Base-by-base conservation (phyloP, 1,140 invertebrate genomes). In the Ceratina calcarata region DNA sequence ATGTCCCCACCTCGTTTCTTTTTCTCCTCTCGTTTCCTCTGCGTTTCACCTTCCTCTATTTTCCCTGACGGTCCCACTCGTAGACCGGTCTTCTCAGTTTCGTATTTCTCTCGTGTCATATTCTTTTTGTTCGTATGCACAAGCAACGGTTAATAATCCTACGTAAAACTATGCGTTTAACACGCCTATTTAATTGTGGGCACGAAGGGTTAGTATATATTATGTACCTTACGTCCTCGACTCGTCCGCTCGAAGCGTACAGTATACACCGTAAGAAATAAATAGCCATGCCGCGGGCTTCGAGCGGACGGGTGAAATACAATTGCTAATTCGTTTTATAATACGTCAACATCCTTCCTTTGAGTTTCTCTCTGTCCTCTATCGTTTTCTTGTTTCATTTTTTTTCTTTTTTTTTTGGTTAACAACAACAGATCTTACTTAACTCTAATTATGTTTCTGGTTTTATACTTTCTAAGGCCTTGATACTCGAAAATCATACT, bases 381-480 rank as follows among this genome's bases (percentile, higher is more conserved):
- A 75, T 65, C 78, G 62, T 79, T 78, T 71, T 72, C 73, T 71
- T 45, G 27, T 66, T 84, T 70, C 37, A 45, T 68, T 79, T 78
- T 71, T 72, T 78, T 71, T 37, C 27, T 65, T 83, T 70, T 71
- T 80, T 81, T 77, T 85, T 85, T 84, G 66, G 70, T 87, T 86
- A 87, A 89, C 86, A 89, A 90, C 87, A 90, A 89, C 84, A 84
- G 76, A 86, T 45, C 88, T 90, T 88, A 89, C 79, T 86, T 83
- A 86, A 85, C 32, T 73, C 87, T 89, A 90, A 78, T 86, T 90
- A 88, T 90, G 89, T 90, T 90, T 90, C 88, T 88, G 78, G 61
- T 88, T 88, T 89, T 81, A 89, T 90, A 89, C 82, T 85, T 88
- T 86, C 88, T 90, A 89, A 90, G 87, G 87, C 87, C 87, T 88